phyloP scores from a whole-genome alignment of 2,888 invertebrate genomes.

The Cantharis lateralis region DNA sequence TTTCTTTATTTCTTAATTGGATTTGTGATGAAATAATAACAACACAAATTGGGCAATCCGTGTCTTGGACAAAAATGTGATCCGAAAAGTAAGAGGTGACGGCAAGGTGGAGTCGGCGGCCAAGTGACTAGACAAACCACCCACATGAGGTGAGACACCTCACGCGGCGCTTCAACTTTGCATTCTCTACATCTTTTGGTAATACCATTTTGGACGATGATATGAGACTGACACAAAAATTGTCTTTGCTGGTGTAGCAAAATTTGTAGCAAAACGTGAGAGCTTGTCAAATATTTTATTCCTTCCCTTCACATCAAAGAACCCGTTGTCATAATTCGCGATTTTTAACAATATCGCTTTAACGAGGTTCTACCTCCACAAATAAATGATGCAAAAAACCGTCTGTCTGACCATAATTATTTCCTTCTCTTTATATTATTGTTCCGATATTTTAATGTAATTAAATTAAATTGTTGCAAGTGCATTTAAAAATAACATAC shows the following conservation, averaged over 20 bases:
- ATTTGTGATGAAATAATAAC: constrained; percentile 14
- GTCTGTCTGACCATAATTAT: not conserved
- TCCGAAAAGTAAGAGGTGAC: constrained; percentile 28
- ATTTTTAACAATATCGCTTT: not conserved
- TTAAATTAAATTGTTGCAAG: not conserved
- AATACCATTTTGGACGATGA: not conserved
- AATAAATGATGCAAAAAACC: not conserved
- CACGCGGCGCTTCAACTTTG: constrained; percentile 20
- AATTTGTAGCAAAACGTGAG: not conserved
- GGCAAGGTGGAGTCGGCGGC: constrained; percentile 31
- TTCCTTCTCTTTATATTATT: not conserved
- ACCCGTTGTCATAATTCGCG: not conserved
- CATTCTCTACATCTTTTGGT: constrained; percentile 5
- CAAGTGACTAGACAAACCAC: constrained; percentile 30
- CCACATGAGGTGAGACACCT: constrained; percentile 32
- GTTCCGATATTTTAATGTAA: not conserved
- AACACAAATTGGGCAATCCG: constrained; percentile 20
- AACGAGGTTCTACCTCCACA: not conserved
- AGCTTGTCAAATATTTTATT: not conserved
- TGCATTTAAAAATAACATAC: not conserved
- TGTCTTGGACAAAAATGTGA: constrained; percentile 15
- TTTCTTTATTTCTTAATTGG: not conserved
- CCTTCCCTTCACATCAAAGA: not conserved
- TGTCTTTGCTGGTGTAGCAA: not conserved
- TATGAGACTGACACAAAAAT: not conserved